Evolutionary conservation across 2,888 invertebrate genomes (phyloP).

Genomic region (Rosalia funebris): DNA sequence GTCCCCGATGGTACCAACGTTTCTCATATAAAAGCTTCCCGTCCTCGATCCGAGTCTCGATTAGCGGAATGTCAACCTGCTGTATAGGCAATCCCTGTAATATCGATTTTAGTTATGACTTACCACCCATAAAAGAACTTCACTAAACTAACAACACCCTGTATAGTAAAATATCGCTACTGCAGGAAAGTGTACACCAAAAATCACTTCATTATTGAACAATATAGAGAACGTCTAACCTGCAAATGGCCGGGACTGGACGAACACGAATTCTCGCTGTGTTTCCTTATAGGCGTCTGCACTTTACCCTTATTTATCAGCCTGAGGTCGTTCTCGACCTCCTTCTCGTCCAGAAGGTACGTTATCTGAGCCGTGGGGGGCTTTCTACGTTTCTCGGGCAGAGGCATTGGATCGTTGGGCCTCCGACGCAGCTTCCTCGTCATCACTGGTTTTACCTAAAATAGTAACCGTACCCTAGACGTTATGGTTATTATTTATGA

Average conservation of each 20-base stretch:
- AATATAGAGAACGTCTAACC: no score
- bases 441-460: constrained; percentile 88
- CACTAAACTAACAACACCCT: no score
- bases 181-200: no score
- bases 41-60: constrained; percentile 92
- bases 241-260: constrained; percentile 64
- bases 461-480: no score
- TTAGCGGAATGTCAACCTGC: constrained; percentile 62
- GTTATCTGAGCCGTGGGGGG: constrained; percentile 86
- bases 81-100: constrained; percentile 32
- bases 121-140: no score
- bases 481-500: no score
- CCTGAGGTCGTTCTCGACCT: constrained; percentile 87
- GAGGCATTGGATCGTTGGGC: constrained; percentile 93
- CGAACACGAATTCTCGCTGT: constrained; percentile 59
- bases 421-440: constrained; percentile 91
- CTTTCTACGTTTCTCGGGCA: constrained; percentile 87
- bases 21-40: constrained; percentile 93
- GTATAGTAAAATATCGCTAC: no score
- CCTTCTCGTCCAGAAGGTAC: constrained; percentile 87
- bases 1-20: constrained; percentile 95
- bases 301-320: constrained; percentile 69
- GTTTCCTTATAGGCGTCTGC: constrained; percentile 67
- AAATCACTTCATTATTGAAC: no score
- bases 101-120: no score